Conservation (phyloP, 2,888 invertebrate genomes). For the Unio pictorum region DNA sequence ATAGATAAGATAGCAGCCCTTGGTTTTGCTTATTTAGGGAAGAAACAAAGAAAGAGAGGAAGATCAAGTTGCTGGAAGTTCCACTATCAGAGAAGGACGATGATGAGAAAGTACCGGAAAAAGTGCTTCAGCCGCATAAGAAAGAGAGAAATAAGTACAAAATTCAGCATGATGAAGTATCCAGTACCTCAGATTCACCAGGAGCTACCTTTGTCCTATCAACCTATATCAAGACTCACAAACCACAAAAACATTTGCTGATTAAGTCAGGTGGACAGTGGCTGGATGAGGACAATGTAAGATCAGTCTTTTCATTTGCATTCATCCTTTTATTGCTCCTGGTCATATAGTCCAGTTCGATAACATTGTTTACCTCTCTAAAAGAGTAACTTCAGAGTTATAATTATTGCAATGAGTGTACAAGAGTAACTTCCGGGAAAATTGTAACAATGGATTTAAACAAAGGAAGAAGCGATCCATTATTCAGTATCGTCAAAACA, state of each 20-base stretch:
- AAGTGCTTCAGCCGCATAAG: slow-evolving; percentile 9
- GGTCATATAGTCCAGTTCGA: neutral
- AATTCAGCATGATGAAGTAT: slow-evolving; percentile 53
- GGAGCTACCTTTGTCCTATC: slow-evolving; percentile 10
- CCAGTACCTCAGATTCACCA: slow-evolving; percentile 45
- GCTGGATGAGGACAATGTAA: slow-evolving; percentile 50
- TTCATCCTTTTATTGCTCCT: neutral
- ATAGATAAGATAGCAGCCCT: neutral
- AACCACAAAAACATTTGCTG: slow-evolving; percentile 55
- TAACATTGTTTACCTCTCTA: too few species aligned
- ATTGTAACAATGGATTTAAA: too few species aligned
- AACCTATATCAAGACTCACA: slow-evolving; percentile 33
- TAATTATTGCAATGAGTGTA: too few species aligned
- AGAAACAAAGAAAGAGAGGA: slow-evolving; percentile 13
- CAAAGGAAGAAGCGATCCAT: too few species aligned
- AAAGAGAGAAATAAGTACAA: slow-evolving; percentile 59
- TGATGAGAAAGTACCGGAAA: slow-evolving; percentile 14
- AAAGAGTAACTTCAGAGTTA: too few species aligned
- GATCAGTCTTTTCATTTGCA: neutral
- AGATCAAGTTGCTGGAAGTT: slow-evolving; percentile 9
- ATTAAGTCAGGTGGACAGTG: slow-evolving; percentile 57
- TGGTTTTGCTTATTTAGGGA: neutral
- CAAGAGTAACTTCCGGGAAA: too few species aligned
- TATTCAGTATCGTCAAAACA: too few species aligned
- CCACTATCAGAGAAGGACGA: slow-evolving; percentile 6